phyloP scores from a whole-genome alignment of 2,888 invertebrate species.

The Alentia gelatinosa region DNA sequence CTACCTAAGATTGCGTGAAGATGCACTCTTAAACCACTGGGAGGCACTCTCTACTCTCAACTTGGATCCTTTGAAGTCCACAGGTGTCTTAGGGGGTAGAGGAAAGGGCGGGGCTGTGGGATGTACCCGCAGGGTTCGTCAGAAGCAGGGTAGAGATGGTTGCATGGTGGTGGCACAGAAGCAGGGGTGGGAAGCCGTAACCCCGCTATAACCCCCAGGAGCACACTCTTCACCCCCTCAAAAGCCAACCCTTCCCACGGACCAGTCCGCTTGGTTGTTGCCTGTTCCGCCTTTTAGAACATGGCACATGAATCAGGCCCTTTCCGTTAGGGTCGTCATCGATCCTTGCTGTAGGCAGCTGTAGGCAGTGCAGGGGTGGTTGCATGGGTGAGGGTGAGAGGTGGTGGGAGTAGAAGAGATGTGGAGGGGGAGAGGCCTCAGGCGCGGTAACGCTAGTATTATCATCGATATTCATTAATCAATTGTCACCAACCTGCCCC shows the following conservation, averaged over 20 bases:
- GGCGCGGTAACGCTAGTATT: background rate
- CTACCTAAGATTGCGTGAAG: too few relatives aligned
- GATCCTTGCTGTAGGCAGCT: background rate
- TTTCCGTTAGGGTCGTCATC: background rate
- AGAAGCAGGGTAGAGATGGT: background rate
- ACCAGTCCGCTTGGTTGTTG: background rate
- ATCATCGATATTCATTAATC: constrained; percentile 1
- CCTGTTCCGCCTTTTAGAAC: background rate
- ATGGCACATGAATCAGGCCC: background rate
- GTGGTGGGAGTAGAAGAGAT: background rate
- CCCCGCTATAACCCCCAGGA: background rate
- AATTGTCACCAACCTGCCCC: background rate
- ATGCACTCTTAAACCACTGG: too few relatives aligned
- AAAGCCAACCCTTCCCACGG: too few relatives aligned
- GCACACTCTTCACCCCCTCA: background rate
- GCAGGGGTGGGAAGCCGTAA: background rate
- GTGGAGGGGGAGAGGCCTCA: too few relatives aligned
- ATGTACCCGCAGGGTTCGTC: background rate
- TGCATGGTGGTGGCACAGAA: background rate
- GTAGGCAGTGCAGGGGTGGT: background rate
- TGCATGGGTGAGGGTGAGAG: background rate
- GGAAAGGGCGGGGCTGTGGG: background rate
- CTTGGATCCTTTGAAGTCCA: background rate
- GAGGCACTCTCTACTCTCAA: too few relatives aligned
- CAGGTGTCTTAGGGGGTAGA: background rate